Evolutionary conservation across 2,888 invertebrate genomes (phyloP).

Genomic region (Aspidapion aeneum): DNA sequence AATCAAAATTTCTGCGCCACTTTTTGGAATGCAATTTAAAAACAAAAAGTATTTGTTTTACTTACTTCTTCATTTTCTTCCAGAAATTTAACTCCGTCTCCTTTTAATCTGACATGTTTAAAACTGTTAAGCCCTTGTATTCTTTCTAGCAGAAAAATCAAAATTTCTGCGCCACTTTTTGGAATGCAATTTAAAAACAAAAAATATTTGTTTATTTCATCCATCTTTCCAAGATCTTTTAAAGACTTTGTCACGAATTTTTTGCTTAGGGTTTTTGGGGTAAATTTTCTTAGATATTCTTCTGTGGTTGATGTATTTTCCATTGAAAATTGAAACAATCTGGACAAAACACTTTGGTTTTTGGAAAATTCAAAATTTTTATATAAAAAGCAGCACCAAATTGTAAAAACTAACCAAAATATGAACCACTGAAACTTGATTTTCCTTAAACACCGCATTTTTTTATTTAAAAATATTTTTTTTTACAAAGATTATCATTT

Average conservation of each 20-base stretch:
- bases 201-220: slow-evolving; percentile 51
- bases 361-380: slow-evolving; percentile 9
- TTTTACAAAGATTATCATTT: no score
- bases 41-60: slow-evolving; percentile 49
- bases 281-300: not conserved
- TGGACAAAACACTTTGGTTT: not conserved
- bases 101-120: slow-evolving; percentile 53
- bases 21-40: slow-evolving; percentile 58
- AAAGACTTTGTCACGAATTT: slow-evolving; percentile 53
- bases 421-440: slow-evolving; percentile 27
- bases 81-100: slow-evolving; percentile 38
- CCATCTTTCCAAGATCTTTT: slow-evolving; percentile 49
- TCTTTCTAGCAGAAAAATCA: slow-evolving; percentile 57
- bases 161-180: slow-evolving; percentile 56
- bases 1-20: slow-evolving; percentile 58
- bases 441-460: slow-evolving; percentile 2
- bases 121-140: slow-evolving; percentile 58
- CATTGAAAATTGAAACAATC: no score
- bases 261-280: slow-evolving; percentile 4
- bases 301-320: slow-evolving; percentile 5
- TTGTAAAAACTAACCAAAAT: slow-evolving; percentile 5
- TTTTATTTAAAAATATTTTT: not conserved
- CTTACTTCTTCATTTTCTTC: slow-evolving; percentile 47
- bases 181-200: slow-evolving; percentile 60
- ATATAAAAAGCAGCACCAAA: slow-evolving; percentile 16